Percentiles rank a stretch among this genome's conserved stretches.
phyloP scores from a whole-genome alignment of 30 jellyfish, hydroid and myxozoan genomes.

The Pseudorhiza aurosa region DNA sequence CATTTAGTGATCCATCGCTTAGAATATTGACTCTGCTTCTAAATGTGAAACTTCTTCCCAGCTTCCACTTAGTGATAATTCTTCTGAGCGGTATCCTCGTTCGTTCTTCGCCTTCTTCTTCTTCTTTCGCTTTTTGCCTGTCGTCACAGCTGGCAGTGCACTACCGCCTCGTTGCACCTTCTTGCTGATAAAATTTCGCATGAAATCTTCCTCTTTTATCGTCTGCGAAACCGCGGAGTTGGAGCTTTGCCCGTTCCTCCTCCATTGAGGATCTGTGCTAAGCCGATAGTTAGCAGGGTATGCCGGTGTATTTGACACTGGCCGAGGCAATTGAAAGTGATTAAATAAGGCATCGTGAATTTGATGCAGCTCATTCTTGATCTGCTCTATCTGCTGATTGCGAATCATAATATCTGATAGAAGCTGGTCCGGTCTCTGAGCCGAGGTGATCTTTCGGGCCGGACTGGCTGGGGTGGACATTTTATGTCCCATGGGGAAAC shows the following conservation, averaged over 20 bases:
- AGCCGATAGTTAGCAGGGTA: not conserved
- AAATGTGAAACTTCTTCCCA: slow-evolving; percentile 80
- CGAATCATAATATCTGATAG: slow-evolving; percentile 37
- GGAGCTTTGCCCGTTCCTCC: not conserved
- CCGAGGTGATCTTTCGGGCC: not conserved
- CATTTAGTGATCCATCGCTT: not conserved
- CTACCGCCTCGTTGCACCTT: slow-evolving; percentile 1
- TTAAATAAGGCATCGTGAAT: slow-evolving; percentile 24
- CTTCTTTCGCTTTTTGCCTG: slow-evolving; percentile 15
- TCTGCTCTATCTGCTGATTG: slow-evolving; percentile 39
- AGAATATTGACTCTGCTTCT: slow-evolving; percentile 41
- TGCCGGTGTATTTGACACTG: not conserved
- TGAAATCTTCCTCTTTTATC: slow-evolving; percentile 30
- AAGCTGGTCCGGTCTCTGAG: slow-evolving; percentile 11
- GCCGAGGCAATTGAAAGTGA: not conserved
- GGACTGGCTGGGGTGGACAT: not conserved
- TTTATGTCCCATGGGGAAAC: not conserved
- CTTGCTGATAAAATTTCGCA: slow-evolving; percentile 28
- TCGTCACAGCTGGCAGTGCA: slow-evolving; percentile 33
- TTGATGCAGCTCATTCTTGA: slow-evolving; percentile 44
- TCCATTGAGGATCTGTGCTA: not conserved
- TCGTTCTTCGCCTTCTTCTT: slow-evolving; percentile 19
- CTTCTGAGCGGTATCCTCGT: slow-evolving; percentile 34
- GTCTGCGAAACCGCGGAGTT: slow-evolving; percentile 1
- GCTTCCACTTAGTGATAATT: slow-evolving; percentile 36